Evolutionary conservation across 2,797 vertebrate genomes (phyloP), one percentile per base, ranked within the genome.

Genomic region (Poeciliopsis turneri): DNA sequence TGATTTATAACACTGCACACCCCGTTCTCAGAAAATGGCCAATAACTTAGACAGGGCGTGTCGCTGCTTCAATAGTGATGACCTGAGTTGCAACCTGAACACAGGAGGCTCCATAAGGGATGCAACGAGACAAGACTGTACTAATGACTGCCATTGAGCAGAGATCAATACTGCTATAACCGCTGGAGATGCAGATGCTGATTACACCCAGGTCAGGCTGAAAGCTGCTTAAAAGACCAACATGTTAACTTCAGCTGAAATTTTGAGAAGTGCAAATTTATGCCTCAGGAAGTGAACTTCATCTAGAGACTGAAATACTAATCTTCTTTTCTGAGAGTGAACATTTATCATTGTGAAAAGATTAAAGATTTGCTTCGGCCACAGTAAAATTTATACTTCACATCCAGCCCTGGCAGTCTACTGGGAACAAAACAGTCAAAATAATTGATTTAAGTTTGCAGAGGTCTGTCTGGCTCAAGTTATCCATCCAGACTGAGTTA

Each of bases 1-100:
- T 87, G 61, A 93, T 89, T 90, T 89, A 91, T 23, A 51, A 79
- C 76, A 57, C 46, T 11, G 74, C 57, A 68, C 1, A 30, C 76
- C 11, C 76, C 9, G 25, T 77, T 68, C 69, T 69, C 77, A 75
- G 77, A 76, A 85, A 79, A 83, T 81, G 80, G 84, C 90, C 91
- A 86, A 83, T 87, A 89, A 90, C 82, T 61, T 74, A 84, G 87
- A 86, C 86, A 77, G 81, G 41, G 82, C 83, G 84, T 88, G 86
- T 86, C 80, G 76, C 85, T 79, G 90, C 83, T 90, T 94, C 82
- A 86, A 90, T 92, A 93, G 89, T 89, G 89, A 91, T 81, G 81
- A 79, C 80, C 83, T 15, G 80, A 76, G 76, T 77, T 53, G 86
- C 87, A 82, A 85, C 87, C 84, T 59, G 39, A 79, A 78, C 75